Conservation (phyloP, 1,140 invertebrate genomes). For the Pogonognathellus flavescens region DNA sequence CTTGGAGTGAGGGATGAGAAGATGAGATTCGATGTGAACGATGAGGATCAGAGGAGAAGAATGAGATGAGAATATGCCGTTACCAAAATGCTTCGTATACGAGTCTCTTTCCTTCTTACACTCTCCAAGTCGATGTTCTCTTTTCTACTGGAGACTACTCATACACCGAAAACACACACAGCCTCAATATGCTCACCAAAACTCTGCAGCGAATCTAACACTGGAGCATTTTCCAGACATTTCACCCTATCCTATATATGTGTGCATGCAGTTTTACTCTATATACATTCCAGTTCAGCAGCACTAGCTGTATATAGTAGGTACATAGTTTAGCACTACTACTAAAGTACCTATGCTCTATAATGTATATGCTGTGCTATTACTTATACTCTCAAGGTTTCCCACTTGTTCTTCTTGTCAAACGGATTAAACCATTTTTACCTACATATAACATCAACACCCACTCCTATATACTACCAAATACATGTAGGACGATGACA, state of each 20-base stretch:
- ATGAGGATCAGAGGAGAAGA: conserved; percentile 48
- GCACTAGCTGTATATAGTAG: too few relatives aligned
- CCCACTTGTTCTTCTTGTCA: too few relatives aligned
- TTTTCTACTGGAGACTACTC: not conserved
- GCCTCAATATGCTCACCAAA: conserved; percentile 3
- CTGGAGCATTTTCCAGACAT: not conserved
- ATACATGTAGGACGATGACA: too few relatives aligned
- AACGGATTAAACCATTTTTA: too few relatives aligned
- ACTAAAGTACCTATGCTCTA: too few relatives aligned
- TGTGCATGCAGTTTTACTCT: not conserved
- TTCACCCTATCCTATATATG: not conserved
- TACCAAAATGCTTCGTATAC: not conserved
- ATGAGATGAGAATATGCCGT: conserved; percentile 46
- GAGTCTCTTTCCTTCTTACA: not conserved
- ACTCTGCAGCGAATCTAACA: conserved; percentile 25
- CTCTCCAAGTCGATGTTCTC: conserved; percentile 13
- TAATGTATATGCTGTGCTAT: too few relatives aligned
- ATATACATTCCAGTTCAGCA: not conserved
- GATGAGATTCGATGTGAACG: conserved; percentile 49
- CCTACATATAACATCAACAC: too few relatives aligned
- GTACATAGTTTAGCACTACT: too few relatives aligned
- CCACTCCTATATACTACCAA: too few relatives aligned
- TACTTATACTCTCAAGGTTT: too few relatives aligned
- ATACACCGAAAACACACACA: not conserved
- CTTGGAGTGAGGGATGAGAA: conserved; percentile 46